phyloP scores from a whole-genome alignment of 2,888 invertebrate genomes.

The Argyresthia albistria region DNA sequence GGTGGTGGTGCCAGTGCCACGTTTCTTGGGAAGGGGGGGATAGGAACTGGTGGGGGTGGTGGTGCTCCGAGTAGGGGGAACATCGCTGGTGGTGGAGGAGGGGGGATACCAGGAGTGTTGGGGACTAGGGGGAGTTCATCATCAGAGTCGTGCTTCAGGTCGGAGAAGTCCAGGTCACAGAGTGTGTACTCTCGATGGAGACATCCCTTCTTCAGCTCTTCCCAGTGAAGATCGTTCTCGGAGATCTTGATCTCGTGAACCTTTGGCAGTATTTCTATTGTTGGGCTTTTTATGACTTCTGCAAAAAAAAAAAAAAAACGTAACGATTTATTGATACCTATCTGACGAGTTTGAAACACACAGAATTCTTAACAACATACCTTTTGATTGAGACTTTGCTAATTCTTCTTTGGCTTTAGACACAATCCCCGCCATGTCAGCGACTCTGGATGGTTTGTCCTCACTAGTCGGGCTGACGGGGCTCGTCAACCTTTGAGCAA shows the following conservation, averaged over 20 bases:
- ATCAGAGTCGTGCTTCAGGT: conserved; percentile 91
- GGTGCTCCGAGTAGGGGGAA: conserved; percentile 62
- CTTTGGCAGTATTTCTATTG: conserved; percentile 77
- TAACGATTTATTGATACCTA: too few species aligned
- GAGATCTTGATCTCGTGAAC: conserved; percentile 84
- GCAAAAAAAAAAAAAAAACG: too few species aligned
- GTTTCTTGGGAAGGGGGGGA: conserved; percentile 52
- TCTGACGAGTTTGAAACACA: too few species aligned
- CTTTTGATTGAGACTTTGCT: conserved; percentile 88
- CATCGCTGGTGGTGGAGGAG: conserved; percentile 82
- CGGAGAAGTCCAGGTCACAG: conserved; percentile 97
- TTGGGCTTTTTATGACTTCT: conserved; percentile 81
- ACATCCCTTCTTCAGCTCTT: conserved; percentile 83
- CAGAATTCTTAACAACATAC: conserved; percentile 18
- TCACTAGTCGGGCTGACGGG: conserved; percentile 72
- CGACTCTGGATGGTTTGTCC: conserved; percentile 77
- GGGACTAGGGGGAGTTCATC: conserved; percentile 79
- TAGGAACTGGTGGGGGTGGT: conserved; percentile 65
- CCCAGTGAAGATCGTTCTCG: conserved; percentile 97
- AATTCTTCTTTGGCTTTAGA: conserved; percentile 95
- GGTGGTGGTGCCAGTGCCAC: conserved; percentile 49
- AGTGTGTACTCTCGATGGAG: conserved; percentile 83
- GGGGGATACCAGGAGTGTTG: conserved; percentile 77
- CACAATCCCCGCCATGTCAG: conserved; percentile 91
- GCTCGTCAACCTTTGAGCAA: conserved; percentile 87